Evolutionary conservation across 2,797 vertebrate genomes (phyloP), one percentile per base, ranked within the genome.

Genomic region (Sylvia borin): DNA sequence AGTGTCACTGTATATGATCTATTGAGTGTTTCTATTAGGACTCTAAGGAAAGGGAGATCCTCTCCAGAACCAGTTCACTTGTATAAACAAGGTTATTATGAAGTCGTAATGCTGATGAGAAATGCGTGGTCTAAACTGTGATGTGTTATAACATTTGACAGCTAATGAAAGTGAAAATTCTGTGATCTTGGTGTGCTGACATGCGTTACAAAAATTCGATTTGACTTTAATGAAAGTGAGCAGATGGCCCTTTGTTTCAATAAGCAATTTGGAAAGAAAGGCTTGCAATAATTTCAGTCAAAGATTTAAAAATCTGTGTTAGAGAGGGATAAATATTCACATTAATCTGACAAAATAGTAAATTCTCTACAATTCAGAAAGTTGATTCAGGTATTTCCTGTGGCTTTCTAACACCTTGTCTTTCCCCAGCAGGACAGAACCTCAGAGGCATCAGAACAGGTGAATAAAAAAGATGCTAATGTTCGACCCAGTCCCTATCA

Each of bases 401-500:
- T 4, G 3, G 31, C 20, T 92, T 93, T 88, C 74, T 93, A 45
- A 92, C 20, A 47, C 11, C 6, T 61, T 88, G 53, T 73, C 18
- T 85, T 77, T 68, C 16, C 34, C 43, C 19, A 78, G 54, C 91
- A 97, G 93, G 71, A 50, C 80, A 45, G 50, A 87, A 88, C 71
- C 74, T 80, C 96, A 93, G 82, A 94, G 29, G 76, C 92, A 87
- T 94, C 92, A 91, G 90, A 94, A 90, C 51, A 85, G 62, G 84
- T 67, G 90, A 93, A 89, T 96, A 98, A 98, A 98, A 51, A 99
- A 98, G 98, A 99, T 99, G 99, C 98, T 99, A 95, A 99, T 99
- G 98, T 99, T 98, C 98, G 99, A 99, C 96, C 99, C 98, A 85
- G 97, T 98, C 66, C 99, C 99, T 97, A 98, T 99, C 96, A 99